A percentile compares a stretch with the other conserved stretches of the same genome.
Evolutionary conservation across 2,113 vertebrate genomes (phyloP).

Genomic region (Pteropus alecto): DNA sequence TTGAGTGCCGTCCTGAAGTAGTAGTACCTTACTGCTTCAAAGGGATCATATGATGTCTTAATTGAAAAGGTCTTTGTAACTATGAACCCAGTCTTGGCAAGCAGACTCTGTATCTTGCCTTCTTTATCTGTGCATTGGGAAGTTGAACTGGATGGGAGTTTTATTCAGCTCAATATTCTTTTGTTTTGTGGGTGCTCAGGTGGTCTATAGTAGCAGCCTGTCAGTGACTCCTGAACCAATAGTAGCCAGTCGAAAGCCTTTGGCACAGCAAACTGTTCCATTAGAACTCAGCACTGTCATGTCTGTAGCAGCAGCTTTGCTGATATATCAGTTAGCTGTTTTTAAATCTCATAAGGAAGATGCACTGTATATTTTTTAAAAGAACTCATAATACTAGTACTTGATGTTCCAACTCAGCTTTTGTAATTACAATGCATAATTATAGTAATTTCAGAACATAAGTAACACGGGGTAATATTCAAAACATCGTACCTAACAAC

Average conservation of each 20-base stretch:
- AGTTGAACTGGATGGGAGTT: not conserved
- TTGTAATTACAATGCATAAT: not conserved
- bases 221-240: not conserved
- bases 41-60: not conserved
- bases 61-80: not conserved
- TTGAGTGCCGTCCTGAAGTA: not conserved
- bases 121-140: not conserved
- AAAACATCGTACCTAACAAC: not conserved
- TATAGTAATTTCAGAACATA: not conserved
- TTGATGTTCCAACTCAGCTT: slow-evolving; percentile 26
- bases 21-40: not conserved
- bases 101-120: not conserved
- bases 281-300: not conserved
- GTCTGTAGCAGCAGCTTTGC: not conserved
- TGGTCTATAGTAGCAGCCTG: not conserved
- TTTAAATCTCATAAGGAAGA: not conserved
- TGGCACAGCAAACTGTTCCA: not conserved
- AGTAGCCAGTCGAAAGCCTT: not conserved
- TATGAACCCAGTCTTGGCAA: not conserved
- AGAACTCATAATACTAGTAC: not conserved
- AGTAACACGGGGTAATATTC: not conserved
- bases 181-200: not conserved
- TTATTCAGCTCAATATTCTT: not conserved
- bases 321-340: not conserved
- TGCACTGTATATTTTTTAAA: slow-evolving; percentile 10